Evolutionary conservation across 2,888 invertebrate species (phyloP), one percentile per base, ranked within the genome.

Genomic region (Polyommatus iphigenia): DNA sequence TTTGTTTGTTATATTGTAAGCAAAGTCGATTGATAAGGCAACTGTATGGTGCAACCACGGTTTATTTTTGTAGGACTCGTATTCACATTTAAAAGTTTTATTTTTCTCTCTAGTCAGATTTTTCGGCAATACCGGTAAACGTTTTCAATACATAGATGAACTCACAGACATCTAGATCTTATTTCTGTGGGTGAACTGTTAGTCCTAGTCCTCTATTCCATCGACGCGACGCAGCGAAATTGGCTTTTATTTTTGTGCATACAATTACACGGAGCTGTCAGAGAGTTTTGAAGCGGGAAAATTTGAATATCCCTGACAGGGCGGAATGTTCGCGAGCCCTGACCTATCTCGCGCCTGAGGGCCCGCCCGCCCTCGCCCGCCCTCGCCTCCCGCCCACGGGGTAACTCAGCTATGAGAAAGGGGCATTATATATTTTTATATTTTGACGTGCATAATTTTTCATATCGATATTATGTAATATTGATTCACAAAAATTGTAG

Each of bases 251-350:
- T 73, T 73, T 73, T 46, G 46, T 73, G 46, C 46, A 73, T 46
- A 73, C 73, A 73, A 73, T 73, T 73, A 73, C 73, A 46, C 20
- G 73, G 73, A 50, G 73, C 73, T 46, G 73, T 73, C 46, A 73
- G 73, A 73, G 50, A 50, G 24, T 46, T 73, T 50, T 41, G 24
- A 73, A 73, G 41, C 41, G 46, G 18, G 50, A 50, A 20, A 72
- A 73, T 73, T 73, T 73, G 46, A 73, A 73, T 73, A 73, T 24
- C 73, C 41, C 73, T 73, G 72, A 73, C 72, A 24, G 5, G 15
- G 73, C 50, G 73, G 46, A 73, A 73, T 73, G 24, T 73, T 50
- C 24, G 41, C 46, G 73, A 32, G 71, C n/a, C 72, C 46, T 73
- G 46, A 41, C 50, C 24, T 41, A 20, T 50, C 24, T 24, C 72